Percentiles rank a stretch among this genome's conserved stretches.
Conservation (phyloP, 2,113 vertebrate species). For the Callipepla squamata region DNA sequence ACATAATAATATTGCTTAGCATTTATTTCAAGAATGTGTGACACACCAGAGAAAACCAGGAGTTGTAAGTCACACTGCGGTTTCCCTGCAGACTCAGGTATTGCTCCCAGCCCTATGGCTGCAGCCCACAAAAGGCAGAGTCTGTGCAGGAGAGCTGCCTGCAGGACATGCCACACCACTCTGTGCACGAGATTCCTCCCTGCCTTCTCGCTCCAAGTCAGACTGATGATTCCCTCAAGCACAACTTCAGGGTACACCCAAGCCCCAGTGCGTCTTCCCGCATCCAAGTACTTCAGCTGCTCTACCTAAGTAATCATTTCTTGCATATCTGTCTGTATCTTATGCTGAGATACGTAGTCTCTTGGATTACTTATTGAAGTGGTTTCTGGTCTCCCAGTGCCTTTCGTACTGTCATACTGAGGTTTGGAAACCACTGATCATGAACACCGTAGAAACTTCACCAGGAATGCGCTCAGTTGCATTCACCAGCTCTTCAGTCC, state of each 20-base stretch:
- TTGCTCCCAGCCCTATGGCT: neutral
- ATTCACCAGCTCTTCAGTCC: slow-evolving; percentile 29
- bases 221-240: neutral
- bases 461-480: slow-evolving; percentile 36
- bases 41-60: slow-evolving; percentile 51
- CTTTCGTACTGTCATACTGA: slow-evolving; percentile 30
- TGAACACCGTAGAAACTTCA: slow-evolving; percentile 43
- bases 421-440: slow-evolving; percentile 42
- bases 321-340: slow-evolving; percentile 1
- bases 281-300: slow-evolving; percentile 22
- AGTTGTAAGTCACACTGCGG: neutral
- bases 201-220: neutral
- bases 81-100: slow-evolving; percentile 30
- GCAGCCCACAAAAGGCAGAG: neutral
- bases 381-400: slow-evolving; percentile 54
- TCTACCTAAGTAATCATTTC: slow-evolving; percentile 2
- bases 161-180: neutral
- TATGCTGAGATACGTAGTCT: slow-evolving; percentile 49
- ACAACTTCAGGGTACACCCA: neutral
- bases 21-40: slow-evolving; percentile 39
- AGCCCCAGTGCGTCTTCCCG: neutral
- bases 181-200: neutral
- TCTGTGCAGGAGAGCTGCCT: neutral
- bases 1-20: slow-evolving; percentile 56
- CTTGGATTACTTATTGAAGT: slow-evolving; percentile 71